A percentile compares a stretch with the other conserved stretches of the same genome.
Evolutionary conservation across 2,888 invertebrate genomes (phyloP).

Genomic region (Rotaria socialis): DNA sequence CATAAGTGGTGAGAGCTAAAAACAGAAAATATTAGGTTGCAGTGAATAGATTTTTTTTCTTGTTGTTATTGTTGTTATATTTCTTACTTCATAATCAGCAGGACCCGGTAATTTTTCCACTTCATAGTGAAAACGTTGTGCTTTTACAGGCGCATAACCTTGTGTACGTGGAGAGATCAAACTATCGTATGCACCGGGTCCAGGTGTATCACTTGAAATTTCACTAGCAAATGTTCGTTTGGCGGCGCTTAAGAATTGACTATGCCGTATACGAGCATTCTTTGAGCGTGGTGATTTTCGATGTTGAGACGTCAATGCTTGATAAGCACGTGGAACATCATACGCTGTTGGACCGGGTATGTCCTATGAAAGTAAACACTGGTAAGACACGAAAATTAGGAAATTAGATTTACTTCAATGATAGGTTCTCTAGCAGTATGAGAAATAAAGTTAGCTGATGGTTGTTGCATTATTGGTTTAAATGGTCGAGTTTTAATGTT

Average conservation of each 20-base stretch:
- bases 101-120: slow-evolving; percentile 54
- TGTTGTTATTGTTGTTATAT: background rate
- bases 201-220: background rate
- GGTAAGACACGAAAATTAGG: background rate
- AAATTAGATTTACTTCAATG: background rate
- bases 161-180: background rate
- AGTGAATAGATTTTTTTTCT: background rate
- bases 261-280: slow-evolving; percentile 35
- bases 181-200: slow-evolving; percentile 39
- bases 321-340: slow-evolving; percentile 42
- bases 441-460: slow-evolving; percentile 41
- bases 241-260: slow-evolving; percentile 25
- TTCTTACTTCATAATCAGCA: slow-evolving; percentile 53
- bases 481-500: slow-evolving; percentile 43
- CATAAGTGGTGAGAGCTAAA: slow-evolving; percentile 57
- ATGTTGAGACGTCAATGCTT: slow-evolving; percentile 13
- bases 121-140: slow-evolving; percentile 26
- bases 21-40: slow-evolving; percentile 47
- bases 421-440: background rate
- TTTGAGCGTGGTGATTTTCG: slow-evolving; percentile 40
- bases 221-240: slow-evolving; percentile 41
- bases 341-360: slow-evolving; percentile 45
- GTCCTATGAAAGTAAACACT: background rate
- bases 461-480: slow-evolving; percentile 36
- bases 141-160: slow-evolving; percentile 32